These are phyloP conservation scores for Carassius carassius DNA, from an alignment of 2,113 vertebrate genomes.

Conservation along the genomic window DNA sequence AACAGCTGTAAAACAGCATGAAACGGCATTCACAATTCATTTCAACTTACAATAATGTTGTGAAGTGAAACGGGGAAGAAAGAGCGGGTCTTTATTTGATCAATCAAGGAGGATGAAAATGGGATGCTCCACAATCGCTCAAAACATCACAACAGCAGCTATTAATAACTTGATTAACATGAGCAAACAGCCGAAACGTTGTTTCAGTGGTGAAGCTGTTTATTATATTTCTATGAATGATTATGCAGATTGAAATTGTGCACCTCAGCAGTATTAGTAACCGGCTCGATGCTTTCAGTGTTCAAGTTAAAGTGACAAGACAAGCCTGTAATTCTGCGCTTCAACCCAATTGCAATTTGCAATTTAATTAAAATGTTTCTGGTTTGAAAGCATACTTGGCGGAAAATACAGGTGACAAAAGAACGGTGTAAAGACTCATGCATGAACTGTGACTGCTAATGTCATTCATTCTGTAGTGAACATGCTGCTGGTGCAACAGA, in stretches of 20 bases:
- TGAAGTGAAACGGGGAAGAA: not conserved
- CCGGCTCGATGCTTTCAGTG: not conserved
- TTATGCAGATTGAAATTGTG: too few relatives aligned
- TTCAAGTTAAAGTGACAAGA: not conserved
- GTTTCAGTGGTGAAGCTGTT: not conserved
- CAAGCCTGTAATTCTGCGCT: not conserved
- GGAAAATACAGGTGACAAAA: slow-evolving; percentile 43
- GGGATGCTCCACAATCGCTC: not conserved
- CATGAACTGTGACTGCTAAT: not conserved
- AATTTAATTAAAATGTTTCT: slow-evolving; percentile 51
- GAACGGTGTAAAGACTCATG: slow-evolving; percentile 15
- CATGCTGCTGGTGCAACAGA: slow-evolving; percentile 33
- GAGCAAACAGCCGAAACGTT: not conserved
- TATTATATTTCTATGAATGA: not conserved
- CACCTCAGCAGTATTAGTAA: not conserved
- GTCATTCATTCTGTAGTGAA: not conserved
- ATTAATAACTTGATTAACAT: too few relatives aligned
- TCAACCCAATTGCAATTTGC: not conserved
- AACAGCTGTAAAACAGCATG: too few relatives aligned
- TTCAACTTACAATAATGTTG: too few relatives aligned
- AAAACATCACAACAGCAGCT: not conserved
- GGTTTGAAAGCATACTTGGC: slow-evolving; percentile 61
- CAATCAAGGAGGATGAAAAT: not conserved
- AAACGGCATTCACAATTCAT: too few relatives aligned
- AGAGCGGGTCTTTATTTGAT: not conserved